Conservation (phyloP, 2,797 vertebrate species). For the Avahi laniger region DNA sequence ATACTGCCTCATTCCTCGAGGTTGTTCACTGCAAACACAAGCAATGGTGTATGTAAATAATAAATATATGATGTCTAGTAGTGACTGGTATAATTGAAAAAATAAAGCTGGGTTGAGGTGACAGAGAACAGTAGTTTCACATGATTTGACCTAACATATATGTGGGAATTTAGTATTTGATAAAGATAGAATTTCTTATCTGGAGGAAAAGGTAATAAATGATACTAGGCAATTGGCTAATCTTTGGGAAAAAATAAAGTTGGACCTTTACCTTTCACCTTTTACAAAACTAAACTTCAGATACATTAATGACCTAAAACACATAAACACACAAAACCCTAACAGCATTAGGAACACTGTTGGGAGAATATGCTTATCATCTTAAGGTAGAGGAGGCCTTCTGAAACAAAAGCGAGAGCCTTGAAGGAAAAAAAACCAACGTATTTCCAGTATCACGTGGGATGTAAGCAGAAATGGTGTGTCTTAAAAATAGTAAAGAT, state of each 20-base stretch:
- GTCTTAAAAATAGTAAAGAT: not conserved
- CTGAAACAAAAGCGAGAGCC: not conserved
- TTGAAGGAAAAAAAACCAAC: not conserved
- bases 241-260: not conserved
- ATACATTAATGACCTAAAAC: not conserved
- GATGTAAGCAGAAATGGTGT: not conserved
- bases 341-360: not conserved
- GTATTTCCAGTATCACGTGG: not conserved
- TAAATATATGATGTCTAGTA: not conserved
- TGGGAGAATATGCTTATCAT: not conserved
- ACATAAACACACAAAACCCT: not conserved
- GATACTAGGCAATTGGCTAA: not conserved
- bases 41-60: not conserved
- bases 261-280: not conserved
- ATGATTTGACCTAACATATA: not conserved
- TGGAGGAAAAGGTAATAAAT: not conserved
- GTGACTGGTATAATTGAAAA: not conserved
- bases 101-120: not conserved
- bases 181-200: not conserved
- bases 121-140: not conserved
- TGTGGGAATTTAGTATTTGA: not conserved
- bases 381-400: not conserved
- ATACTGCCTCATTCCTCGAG: not conserved
- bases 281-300: slow-evolving; percentile 14
- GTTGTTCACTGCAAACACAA: not conserved